A percentile compares a stretch with the other conserved stretches of the same genome.
Conservation (phyloP, 2,888 invertebrate species). For the Rotaria socialis region DNA sequence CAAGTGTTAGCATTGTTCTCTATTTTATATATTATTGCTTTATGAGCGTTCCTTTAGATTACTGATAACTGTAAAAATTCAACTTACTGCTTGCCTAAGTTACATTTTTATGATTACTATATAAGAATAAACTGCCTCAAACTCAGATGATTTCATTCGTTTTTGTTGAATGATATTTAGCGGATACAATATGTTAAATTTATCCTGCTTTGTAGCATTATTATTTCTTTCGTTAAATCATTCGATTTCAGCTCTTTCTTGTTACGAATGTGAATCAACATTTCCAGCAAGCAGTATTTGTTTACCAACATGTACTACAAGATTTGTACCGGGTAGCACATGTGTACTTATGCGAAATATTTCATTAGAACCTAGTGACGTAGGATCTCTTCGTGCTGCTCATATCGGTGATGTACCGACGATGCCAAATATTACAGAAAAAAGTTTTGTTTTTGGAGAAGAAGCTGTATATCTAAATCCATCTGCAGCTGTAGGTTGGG, state of each 20-base stretch:
- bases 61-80: not conserved
- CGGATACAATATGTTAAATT: not conserved
- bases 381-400: not conserved
- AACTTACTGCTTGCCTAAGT: not conserved
- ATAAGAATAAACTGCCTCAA: not conserved
- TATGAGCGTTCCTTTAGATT: not conserved
- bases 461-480: conserved; percentile 4
- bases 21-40: not conserved
- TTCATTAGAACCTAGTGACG: not conserved
- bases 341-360: not conserved
- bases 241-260: not conserved
- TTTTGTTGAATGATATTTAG: not conserved
- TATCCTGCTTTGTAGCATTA: not conserved
- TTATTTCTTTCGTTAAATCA: not conserved
- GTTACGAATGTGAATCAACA: not conserved
- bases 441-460: not conserved
- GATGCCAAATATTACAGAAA: not conserved
- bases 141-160: not conserved
- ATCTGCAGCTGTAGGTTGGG: not conserved
- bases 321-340: not conserved
- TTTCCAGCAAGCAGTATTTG: not conserved
- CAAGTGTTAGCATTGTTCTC: not conserved
- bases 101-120: not conserved
- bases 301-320: not conserved
- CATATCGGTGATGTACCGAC: not conserved